Conservation (phyloP, 2,888 invertebrate genomes). For the Steinernema scapterisci region DNA sequence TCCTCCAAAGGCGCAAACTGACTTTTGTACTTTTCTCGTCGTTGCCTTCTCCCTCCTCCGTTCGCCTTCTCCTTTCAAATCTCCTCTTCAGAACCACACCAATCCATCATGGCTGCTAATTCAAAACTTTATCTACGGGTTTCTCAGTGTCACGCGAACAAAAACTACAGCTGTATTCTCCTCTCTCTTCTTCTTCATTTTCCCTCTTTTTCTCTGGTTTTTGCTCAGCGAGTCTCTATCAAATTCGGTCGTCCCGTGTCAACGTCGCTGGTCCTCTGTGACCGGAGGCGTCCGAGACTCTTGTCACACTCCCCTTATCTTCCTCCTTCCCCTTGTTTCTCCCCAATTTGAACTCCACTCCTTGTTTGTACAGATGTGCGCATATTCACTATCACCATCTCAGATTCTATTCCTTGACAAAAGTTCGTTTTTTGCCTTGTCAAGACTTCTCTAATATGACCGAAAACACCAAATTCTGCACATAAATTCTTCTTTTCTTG, state of each 20-base stretch:
- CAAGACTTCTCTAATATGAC: background rate
- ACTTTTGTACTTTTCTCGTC: background rate
- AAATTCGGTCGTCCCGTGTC: background rate
- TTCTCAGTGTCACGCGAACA: constrained; percentile 28
- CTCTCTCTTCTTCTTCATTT: background rate
- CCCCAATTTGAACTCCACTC: background rate
- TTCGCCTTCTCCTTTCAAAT: background rate
- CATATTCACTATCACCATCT: constrained; percentile 1
- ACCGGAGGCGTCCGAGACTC: background rate
- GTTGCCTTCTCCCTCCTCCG: background rate
- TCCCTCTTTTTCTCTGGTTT: background rate
- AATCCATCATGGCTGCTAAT: constrained; percentile 7
- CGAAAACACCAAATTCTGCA: background rate
- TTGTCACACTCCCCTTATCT: background rate
- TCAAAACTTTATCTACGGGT: constrained; percentile 2
- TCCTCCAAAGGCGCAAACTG: background rate
- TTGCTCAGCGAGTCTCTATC: constrained; percentile 17
- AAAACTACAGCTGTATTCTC: background rate
- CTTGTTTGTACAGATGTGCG: constrained; percentile 25
- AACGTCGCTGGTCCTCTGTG: background rate
- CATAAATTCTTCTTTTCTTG: background rate
- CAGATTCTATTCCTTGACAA: constrained; percentile 12
- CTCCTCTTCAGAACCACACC: background rate
- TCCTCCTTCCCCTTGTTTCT: background rate
- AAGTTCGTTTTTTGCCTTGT: background rate